These are phyloP conservation scores for Zosterops japonicus DNA, from an alignment of 2,113 vertebrate genomes.

Conservation along the genomic window DNA sequence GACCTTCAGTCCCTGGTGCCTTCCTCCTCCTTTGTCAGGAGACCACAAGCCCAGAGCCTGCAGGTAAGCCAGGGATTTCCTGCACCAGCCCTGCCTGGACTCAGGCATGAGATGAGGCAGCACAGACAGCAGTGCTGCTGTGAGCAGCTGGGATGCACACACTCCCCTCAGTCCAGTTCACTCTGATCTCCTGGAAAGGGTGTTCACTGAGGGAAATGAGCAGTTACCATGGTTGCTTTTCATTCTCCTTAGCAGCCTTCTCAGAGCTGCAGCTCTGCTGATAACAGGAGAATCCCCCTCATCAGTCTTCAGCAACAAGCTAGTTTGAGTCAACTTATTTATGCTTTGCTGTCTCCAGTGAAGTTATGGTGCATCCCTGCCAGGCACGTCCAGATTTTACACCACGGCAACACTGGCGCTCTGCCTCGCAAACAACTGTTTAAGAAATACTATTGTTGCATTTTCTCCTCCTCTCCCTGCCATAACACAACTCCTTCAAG, in stretches of 20 bases:
- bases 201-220: background rate
- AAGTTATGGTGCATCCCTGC: background rate
- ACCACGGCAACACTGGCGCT: conserved; percentile 16
- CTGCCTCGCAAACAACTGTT: conserved; percentile 32
- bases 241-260: background rate
- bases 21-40: background rate
- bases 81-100: background rate
- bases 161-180: background rate
- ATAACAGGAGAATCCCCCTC: conserved; percentile 36
- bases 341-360: conserved; percentile 20
- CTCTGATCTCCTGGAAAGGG: background rate
- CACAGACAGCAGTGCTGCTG: background rate
- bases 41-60: background rate
- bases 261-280: conserved; percentile 32
- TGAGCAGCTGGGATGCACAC: background rate
- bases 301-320: conserved; percentile 5
- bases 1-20: background rate
- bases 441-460: conserved; percentile 45
- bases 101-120: background rate
- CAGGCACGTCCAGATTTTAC: conserved; percentile 19
- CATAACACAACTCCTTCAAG: background rate
- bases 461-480: background rate
- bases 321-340: background rate
- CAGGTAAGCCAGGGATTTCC: background rate
- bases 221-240: conserved; percentile 42